Conservation (phyloP, 2,888 invertebrate genomes). For the Celastrina argiolus region DNA sequence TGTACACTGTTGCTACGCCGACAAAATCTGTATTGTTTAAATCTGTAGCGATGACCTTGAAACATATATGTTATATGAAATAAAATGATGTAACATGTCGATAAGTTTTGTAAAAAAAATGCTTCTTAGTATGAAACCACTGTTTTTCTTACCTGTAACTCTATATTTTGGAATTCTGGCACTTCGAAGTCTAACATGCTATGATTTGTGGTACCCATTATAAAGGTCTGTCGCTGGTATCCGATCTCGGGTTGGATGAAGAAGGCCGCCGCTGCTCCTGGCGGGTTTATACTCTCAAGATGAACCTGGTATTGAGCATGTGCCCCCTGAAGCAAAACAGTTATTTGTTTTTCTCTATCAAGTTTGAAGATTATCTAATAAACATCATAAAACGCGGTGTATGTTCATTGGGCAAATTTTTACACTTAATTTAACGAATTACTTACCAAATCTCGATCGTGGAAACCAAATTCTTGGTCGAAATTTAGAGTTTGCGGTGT, state of each 20-base stretch:
- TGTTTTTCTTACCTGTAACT: slow-evolving; percentile 47
- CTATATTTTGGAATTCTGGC: slow-evolving; percentile 61
- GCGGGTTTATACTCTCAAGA: slow-evolving; percentile 54
- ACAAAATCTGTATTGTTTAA: slow-evolving; percentile 45
- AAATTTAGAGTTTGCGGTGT: slow-evolving; percentile 68
- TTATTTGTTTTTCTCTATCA: neutral
- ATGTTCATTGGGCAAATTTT: too few relatives aligned
- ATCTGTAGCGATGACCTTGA: slow-evolving; percentile 60
- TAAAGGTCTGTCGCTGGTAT: slow-evolving; percentile 78
- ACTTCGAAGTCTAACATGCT: slow-evolving; percentile 79
- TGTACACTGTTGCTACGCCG: slow-evolving; percentile 60
- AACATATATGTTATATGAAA: too few relatives aligned
- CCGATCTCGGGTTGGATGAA: slow-evolving; percentile 78
- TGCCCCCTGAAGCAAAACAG: slow-evolving; percentile 63
- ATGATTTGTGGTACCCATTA: slow-evolving; percentile 75
- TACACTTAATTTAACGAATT: too few relatives aligned
- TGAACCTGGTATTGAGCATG: slow-evolving; percentile 77
- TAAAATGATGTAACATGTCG: too few relatives aligned
- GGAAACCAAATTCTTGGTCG: slow-evolving; percentile 66
- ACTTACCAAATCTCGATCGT: slow-evolving; percentile 74
- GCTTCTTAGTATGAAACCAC: too few relatives aligned
- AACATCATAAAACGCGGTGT: too few relatives aligned
- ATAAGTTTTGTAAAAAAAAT: too few relatives aligned
- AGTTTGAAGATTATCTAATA: too few relatives aligned
- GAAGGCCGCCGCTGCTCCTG: slow-evolving; percentile 70